phyloP scores from a whole-genome alignment of 2,888 invertebrate species.

The Neuroscelio doddi region DNA sequence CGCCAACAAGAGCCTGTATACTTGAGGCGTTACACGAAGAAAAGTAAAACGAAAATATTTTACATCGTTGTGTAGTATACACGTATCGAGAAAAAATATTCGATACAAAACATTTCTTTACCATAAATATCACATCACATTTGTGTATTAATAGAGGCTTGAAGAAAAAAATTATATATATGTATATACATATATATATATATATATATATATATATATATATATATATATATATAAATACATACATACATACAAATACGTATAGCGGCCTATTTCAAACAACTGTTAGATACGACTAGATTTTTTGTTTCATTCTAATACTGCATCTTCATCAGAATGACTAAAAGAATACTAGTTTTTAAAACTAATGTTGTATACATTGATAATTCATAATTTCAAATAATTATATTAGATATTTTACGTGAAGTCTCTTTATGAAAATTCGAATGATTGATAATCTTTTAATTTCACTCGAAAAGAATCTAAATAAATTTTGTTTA shows the following conservation, averaged over 20 bases:
- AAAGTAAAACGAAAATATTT: conserved; percentile 38
- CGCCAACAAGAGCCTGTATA: conserved; percentile 67
- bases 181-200: too few relatives aligned
- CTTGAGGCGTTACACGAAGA: conserved; percentile 37
- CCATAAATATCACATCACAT: conserved; percentile 27
- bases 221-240: too few relatives aligned
- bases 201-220: too few relatives aligned
- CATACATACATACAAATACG: too few relatives aligned
- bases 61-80: conserved; percentile 30
- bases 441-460: too few relatives aligned
- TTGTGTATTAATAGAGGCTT: conserved; percentile 17
- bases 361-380: too few relatives aligned
- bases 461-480: too few relatives aligned
- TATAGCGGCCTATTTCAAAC: conserved; percentile 43
- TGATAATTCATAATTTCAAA: too few relatives aligned
- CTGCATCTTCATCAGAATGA: conserved; percentile 3
- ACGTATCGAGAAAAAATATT: conserved; percentile 10
- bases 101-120: conserved; percentile 23
- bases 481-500: too few relatives aligned
- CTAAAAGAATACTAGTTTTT: too few relatives aligned
- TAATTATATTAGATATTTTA: too few relatives aligned
- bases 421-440: too few relatives aligned
- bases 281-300: conserved; percentile 40
- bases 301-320: background rate
- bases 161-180: conserved; percentile 19